Conservation (phyloP, 2,888 invertebrate species). For the Nomada ferruginata region DNA sequence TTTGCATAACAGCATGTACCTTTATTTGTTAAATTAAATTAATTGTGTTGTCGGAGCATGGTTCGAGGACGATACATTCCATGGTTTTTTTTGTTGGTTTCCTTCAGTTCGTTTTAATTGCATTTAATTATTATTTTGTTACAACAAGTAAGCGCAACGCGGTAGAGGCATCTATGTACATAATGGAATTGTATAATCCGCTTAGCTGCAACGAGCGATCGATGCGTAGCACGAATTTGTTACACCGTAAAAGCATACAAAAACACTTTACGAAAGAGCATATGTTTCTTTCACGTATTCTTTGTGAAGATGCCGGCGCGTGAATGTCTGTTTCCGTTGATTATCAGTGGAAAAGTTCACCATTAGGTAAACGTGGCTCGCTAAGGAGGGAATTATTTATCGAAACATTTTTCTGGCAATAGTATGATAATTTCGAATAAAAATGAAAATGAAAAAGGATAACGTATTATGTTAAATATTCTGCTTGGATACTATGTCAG, state of each 20-base stretch:
- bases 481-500: no score
- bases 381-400: no score
- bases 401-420: no score
- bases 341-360: neutral
- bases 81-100: neutral
- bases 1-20: slow-evolving; percentile 47
- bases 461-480: no score
- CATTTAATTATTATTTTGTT: neutral
- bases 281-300: neutral
- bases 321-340: neutral
- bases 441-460: neutral
- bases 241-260: slow-evolving; percentile 36
- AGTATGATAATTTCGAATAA: no score
- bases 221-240: slow-evolving; percentile 58
- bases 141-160: slow-evolving; percentile 18
- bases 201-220: slow-evolving; percentile 58
- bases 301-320: neutral
- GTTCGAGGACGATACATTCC: neutral
- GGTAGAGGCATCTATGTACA: slow-evolving; percentile 6
- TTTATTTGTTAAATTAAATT: neutral
- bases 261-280: slow-evolving; percentile 50
- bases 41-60: neutral
- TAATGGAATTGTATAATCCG: neutral
- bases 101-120: neutral
- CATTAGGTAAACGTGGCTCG: no score